phyloP scores from a whole-genome alignment of 2,797 vertebrate species.

The Arctocebus calabarensis region DNA sequence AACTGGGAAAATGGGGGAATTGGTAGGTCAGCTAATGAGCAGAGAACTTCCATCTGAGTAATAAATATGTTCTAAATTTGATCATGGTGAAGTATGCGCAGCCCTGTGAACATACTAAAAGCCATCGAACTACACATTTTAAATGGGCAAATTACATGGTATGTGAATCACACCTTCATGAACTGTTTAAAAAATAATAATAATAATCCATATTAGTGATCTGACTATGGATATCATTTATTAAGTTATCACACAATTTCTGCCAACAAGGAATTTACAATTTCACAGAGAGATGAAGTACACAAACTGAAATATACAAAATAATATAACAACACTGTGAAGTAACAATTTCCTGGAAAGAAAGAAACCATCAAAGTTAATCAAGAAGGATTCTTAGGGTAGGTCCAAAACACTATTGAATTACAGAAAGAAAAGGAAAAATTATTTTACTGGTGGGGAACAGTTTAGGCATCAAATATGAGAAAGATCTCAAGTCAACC shows the following conservation, averaged over 20 bases:
- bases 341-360: background rate
- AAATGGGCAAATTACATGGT: background rate
- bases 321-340: background rate
- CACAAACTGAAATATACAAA: background rate
- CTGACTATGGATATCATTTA: background rate
- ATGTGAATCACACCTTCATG: background rate
- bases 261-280: background rate
- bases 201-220: background rate
- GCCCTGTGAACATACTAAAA: background rate
- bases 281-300: background rate
- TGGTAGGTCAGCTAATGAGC: background rate
- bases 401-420: background rate
- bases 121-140: background rate
- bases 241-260: background rate
- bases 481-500: background rate
- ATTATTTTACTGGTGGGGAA: no score
- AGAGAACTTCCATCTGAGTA: background rate
- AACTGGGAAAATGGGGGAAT: background rate
- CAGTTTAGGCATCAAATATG: background rate
- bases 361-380: background rate
- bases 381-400: background rate
- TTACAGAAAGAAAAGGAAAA: background rate
- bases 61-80: background rate
- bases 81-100: background rate
- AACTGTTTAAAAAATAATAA: background rate